Evolutionary conservation across 1,140 invertebrate species (phyloP).

Genomic region (Drosophila simulans): DNA sequence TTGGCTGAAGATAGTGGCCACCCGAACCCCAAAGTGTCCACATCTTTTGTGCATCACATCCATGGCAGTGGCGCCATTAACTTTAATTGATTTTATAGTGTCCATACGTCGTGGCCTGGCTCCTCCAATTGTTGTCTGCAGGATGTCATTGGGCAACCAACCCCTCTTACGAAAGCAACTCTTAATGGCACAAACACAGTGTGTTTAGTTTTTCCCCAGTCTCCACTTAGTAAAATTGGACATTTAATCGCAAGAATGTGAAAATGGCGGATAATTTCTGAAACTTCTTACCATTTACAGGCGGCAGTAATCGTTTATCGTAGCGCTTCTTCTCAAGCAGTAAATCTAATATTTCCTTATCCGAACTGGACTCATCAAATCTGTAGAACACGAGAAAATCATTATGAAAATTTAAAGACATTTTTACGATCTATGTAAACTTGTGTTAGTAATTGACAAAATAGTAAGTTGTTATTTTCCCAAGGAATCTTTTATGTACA

Average conservation of each 20-base stretch:
- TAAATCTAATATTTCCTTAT: slow-evolving; percentile 95
- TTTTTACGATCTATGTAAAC: slow-evolving; percentile 1
- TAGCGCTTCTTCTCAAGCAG: slow-evolving; percentile 91
- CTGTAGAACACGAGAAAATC: slow-evolving; percentile 84
- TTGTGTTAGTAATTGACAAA: slow-evolving; percentile 36
- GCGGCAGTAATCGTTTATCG: slow-evolving; percentile 93
- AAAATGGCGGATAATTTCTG: slow-evolving; percentile 6
- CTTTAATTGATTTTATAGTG: slow-evolving; percentile 70
- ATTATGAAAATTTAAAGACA: neutral
- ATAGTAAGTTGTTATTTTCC: slow-evolving; percentile 13
- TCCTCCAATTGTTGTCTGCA: slow-evolving; percentile 18
- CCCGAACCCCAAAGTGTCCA: slow-evolving; percentile 14
- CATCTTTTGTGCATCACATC: slow-evolving; percentile 45
- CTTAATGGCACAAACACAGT: slow-evolving; percentile 19
- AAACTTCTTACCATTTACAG: slow-evolving; percentile 91
- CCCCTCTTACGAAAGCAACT: neutral
- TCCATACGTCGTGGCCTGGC: slow-evolving; percentile 39
- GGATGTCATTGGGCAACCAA: slow-evolving; percentile 28
- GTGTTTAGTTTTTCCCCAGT: slow-evolving; percentile 15
- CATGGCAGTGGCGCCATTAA: slow-evolving; percentile 53
- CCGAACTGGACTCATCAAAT: slow-evolving; percentile 94
- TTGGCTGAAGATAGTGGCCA: neutral
- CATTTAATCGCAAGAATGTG: slow-evolving; percentile 34
- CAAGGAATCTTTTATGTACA: slow-evolving; percentile 46
- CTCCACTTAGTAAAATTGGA: slow-evolving; percentile 65